These are phyloP conservation scores for Sebastes schlegelii DNA, from an alignment of 2,113 vertebrate species.

Conservation along the genomic window DNA sequence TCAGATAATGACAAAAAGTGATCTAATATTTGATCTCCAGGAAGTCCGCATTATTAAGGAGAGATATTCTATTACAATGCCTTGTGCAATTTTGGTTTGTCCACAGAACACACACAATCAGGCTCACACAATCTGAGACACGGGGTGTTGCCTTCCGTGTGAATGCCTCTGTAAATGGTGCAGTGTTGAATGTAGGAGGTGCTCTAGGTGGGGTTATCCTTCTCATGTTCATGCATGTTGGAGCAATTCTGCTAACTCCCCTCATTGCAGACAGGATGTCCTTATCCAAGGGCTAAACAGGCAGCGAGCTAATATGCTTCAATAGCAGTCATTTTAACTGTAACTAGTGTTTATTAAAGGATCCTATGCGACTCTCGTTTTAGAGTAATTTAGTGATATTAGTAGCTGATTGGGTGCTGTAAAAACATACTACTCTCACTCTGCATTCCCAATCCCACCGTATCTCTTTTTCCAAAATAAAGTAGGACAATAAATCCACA, in stretches of 20 bases:
- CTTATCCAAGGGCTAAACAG: constrained; percentile 7
- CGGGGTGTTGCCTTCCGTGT: constrained; percentile 46
- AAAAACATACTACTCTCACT: neutral
- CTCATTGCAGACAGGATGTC: constrained; percentile 23
- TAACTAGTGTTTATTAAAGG: constrained; percentile 15
- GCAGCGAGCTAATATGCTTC: constrained; percentile 34
- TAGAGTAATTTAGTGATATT: constrained; percentile 10
- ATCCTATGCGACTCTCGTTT: neutral
- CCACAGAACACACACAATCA: constrained; percentile 10
- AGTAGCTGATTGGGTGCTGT: neutral
- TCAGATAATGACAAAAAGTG: constrained; percentile 2
- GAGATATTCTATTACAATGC: constrained; percentile 41
- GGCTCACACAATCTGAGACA: constrained; percentile 2
- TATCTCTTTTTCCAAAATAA: neutral
- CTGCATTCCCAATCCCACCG: neutral
- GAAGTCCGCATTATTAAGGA: constrained; percentile 16
- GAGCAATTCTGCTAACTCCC: constrained; percentile 63
- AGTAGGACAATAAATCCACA: neutral
- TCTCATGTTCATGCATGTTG: constrained; percentile 75
- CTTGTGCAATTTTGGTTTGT: constrained; percentile 22
- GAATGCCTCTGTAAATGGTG: constrained; percentile 41
- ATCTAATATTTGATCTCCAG: constrained; percentile 15
- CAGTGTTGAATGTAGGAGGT: constrained; percentile 47
- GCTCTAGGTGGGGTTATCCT: constrained; percentile 55
- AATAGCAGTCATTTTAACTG: constrained; percentile 53